These are phyloP conservation scores for Coreius guichenoti DNA, from an alignment of 2,797 vertebrate species.

Conservation along the genomic window DNA sequence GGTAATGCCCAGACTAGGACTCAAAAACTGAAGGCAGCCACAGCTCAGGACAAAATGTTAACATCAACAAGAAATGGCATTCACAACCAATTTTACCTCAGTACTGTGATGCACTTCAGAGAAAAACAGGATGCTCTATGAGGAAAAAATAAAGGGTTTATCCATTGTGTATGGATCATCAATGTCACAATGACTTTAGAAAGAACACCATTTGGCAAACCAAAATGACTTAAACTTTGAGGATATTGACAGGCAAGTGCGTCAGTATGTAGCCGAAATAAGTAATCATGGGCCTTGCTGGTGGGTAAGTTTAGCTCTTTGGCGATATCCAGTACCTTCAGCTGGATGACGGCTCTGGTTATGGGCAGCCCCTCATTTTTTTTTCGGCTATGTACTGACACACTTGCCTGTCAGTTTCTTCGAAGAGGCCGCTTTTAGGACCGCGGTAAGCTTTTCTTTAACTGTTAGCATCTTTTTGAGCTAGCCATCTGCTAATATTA, in stretches of 20 bases:
- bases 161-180: not conserved
- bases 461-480: not conserved
- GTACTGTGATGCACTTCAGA: not conserved
- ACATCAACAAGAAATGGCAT: not conserved
- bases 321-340: too few relatives aligned
- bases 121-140: not conserved
- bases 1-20: constrained; percentile 16
- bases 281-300: too few relatives aligned
- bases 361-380: too few relatives aligned
- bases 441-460: not conserved
- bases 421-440: too few relatives aligned
- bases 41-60: not conserved
- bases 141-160: not conserved
- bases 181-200: not conserved
- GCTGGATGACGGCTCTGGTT: too few relatives aligned
- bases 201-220: not conserved
- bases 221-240: not conserved
- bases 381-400: too few relatives aligned
- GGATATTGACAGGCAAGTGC: too few relatives aligned
- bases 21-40: not conserved
- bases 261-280: too few relatives aligned
- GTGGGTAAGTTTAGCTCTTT: too few relatives aligned
- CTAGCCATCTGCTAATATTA: not conserved
- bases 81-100: not conserved
- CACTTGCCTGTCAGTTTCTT: too few relatives aligned